phyloP scores from a whole-genome alignment of 1,140 invertebrate species.

The Drosophila teissieri region DNA sequence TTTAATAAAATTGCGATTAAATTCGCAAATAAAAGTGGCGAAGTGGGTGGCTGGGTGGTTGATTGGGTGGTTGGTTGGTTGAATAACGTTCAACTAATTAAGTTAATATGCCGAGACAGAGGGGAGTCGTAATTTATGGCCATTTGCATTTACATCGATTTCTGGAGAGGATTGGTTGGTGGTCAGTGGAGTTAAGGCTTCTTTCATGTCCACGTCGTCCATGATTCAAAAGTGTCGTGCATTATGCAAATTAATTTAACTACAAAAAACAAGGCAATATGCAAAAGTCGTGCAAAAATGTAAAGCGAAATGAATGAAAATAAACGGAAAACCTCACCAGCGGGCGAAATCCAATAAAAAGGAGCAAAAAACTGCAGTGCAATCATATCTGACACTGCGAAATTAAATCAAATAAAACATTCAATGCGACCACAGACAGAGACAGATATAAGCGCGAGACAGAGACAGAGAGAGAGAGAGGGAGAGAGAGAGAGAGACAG shows the following conservation, averaged over 20 bases:
- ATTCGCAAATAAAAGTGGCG: constrained; percentile 43
- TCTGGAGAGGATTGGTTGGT: not conserved
- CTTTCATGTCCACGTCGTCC: constrained; percentile 6
- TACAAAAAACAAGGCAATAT: constrained; percentile 23
- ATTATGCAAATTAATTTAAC: constrained; percentile 61
- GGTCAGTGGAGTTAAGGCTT: constrained; percentile 5
- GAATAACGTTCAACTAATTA: constrained; percentile 57
- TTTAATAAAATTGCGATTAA: constrained; percentile 57
- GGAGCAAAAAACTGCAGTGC: not conserved
- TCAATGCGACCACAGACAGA: constrained; percentile 17
- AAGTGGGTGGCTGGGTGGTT: not conserved
- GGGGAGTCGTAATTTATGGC: constrained; percentile 40
- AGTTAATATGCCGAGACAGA: constrained; percentile 51
- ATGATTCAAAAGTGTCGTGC: constrained; percentile 39
- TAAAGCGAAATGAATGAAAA: constrained; percentile 20
- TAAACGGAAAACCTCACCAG: constrained; percentile 9
- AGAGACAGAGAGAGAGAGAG: no score
- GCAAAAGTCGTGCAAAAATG: constrained; percentile 16
- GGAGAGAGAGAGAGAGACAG: not conserved
- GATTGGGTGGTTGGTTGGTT: no score
- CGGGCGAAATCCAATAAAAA: constrained; percentile 8
- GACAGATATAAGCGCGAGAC: not conserved
- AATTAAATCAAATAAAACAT: constrained; percentile 58
- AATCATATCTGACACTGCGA: constrained; percentile 43
- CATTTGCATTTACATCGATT: constrained; percentile 54